phyloP scores from a whole-genome alignment of 2,888 invertebrate species.

The Rhagonycha fulva region DNA sequence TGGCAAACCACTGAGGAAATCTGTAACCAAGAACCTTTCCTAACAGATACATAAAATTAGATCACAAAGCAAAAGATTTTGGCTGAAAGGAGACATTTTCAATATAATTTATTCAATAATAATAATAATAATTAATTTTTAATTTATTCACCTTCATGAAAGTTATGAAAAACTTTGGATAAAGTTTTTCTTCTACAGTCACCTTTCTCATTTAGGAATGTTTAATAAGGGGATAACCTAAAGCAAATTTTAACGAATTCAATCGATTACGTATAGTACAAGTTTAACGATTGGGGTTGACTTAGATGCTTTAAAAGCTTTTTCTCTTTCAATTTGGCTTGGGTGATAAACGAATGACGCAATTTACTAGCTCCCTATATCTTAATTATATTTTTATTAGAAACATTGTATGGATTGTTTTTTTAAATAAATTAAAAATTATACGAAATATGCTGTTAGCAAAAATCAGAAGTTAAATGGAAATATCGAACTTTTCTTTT shows the following conservation, averaged over 20 bases:
- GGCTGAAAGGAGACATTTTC: not conserved
- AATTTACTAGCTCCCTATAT: constrained; percentile 24
- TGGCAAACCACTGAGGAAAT: no score
- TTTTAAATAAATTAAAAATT: not conserved
- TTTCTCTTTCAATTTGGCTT: constrained; percentile 26
- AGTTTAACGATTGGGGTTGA: constrained; percentile 25
- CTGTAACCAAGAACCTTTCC: no score
- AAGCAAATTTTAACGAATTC: constrained; percentile 23
- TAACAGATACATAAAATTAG: no score
- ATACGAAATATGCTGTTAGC: not conserved
- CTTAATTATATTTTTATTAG: constrained; percentile 23
- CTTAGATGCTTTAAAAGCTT: constrained; percentile 27
- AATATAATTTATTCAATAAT: not conserved
- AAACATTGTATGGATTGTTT: not conserved
- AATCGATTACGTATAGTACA: constrained; percentile 24
- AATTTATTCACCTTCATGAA: not conserved
- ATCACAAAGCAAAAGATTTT: no score
- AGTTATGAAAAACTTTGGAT: not conserved
- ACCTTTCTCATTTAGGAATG: not conserved
- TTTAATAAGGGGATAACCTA: not conserved
- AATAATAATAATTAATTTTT: not conserved
- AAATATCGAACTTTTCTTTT: not conserved
- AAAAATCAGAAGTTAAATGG: not conserved
- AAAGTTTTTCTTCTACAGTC: not conserved
- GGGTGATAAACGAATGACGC: constrained; percentile 26